phyloP scores from a whole-genome alignment of 92 coral and sea anemone genomes.

The Parazoanthus atlanticus region DNA sequence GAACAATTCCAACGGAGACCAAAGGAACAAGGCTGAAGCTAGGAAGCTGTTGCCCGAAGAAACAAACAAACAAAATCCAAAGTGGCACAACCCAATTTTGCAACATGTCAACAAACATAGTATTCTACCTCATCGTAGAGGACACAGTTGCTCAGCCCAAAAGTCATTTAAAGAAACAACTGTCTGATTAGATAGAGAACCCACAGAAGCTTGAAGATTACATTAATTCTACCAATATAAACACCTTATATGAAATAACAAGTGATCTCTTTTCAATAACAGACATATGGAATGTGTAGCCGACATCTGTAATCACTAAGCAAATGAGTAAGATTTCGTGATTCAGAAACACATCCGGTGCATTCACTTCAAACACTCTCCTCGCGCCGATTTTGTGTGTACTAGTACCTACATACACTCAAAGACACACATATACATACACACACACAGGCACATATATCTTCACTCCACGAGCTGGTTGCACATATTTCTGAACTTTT shows the following conservation, averaged over 20 bases:
- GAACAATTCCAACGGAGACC: neutral
- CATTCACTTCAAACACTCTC: neutral
- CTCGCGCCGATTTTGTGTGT: neutral
- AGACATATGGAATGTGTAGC: no score
- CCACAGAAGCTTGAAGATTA: neutral
- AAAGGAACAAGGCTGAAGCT: neutral
- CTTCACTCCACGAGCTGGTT: no score
- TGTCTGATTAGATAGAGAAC: neutral
- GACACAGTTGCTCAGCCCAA: neutral
- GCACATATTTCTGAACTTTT: no score
- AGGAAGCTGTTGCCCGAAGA: neutral
- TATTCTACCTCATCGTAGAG: neutral
- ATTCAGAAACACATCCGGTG: neutral
- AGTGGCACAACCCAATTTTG: neutral
- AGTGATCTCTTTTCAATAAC: neutral
- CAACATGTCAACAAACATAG: neutral
- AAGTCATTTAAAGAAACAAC: slow-evolving; percentile 33
- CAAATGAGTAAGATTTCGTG: no score
- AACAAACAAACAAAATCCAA: neutral
- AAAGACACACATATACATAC: no score
- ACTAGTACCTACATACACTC: neutral
- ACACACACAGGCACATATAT: no score
- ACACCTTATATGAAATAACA: neutral
- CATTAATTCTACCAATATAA: no score
- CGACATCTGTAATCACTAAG: neutral